phyloP scores from a whole-genome alignment of 2,888 invertebrate genomes.

The Drosophila kuntzei region DNA sequence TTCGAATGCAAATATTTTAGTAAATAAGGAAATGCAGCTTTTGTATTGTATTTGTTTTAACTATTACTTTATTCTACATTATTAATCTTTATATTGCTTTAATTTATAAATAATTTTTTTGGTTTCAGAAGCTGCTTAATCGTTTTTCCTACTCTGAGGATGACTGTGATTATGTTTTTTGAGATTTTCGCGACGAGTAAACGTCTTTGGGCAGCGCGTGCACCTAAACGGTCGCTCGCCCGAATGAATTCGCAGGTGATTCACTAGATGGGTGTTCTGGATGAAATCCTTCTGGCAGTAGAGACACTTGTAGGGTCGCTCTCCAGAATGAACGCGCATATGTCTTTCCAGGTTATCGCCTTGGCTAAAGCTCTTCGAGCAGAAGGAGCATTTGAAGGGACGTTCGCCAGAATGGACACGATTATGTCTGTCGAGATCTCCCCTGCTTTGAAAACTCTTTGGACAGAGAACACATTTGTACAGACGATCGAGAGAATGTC shows the following conservation, averaged over 20 bases:
- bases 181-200: background rate
- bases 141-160: background rate
- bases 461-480: background rate
- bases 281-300: slow-evolving; percentile 1
- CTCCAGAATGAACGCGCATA: slow-evolving; percentile 1
- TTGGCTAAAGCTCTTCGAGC: background rate
- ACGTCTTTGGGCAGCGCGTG: background rate
- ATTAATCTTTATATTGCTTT: background rate
- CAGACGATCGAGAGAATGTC: background rate
- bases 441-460: background rate
- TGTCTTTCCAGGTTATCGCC: background rate
- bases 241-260: slow-evolving; percentile 1
- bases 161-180: slow-evolving; percentile 3
- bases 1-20: background rate
- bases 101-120: background rate
- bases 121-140: background rate
- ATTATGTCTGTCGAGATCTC: slow-evolving; percentile 1
- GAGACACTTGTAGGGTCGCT: slow-evolving; percentile 1
- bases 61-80: background rate
- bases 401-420: slow-evolving; percentile 7
- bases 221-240: background rate
- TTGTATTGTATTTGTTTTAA: too few species aligned
- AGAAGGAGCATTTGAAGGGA: background rate
- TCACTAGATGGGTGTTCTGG: slow-evolving; percentile 1
- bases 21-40: background rate